Evolutionary conservation across 2,797 vertebrate genomes (phyloP), one percentile per base, ranked within the genome.

Genomic region (Spheniscus humboldti): DNA sequence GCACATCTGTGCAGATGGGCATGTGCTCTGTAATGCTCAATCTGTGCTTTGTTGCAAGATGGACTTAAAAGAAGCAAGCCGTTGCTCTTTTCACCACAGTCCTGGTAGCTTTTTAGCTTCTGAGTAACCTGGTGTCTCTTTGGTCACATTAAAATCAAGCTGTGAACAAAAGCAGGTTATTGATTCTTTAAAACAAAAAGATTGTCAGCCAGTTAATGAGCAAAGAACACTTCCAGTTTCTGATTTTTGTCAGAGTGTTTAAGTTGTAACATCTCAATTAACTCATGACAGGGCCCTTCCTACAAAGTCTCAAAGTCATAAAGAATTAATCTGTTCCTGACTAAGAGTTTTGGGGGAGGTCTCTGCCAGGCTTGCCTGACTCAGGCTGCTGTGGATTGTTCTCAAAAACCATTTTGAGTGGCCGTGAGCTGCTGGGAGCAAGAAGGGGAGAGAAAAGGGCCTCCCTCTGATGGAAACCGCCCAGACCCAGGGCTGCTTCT

Each of bases 131-230:
- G 9, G n/a, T 50, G 76, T 33, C 68, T 64, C 72, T 83, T 88
- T 39, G 84, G 83, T 86, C 2, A 4, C 25, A 1, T 92, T 66
- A 66, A 64, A 78, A 67, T 95, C 91, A 81, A 92, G 86, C 95
- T 90, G 83, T 30, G 91, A 88, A 92, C 45, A 93, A 71, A 85
- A 73, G 90, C 48, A 17, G 23, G 71, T 87, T 92, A 90, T 88
- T 68, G 92, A 90, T 95, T 78, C 83, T 52, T 8, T 77, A 11
- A 56, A 78, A 48, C 57, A 37, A 74, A 63, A 75, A 64, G 80
- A 13, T 67, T 90, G 82, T 45, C 76, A 90, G 87, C 59, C 48
- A 2, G n/a, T 39, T 76, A 69, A 72, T 25, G 79, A 93, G 80
- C 82, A 18, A 60, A 94, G 72, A 71, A 33, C 53, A 16, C 66